Conservation (phyloP, 2,888 invertebrate genomes). For the Julus scanicus region DNA sequence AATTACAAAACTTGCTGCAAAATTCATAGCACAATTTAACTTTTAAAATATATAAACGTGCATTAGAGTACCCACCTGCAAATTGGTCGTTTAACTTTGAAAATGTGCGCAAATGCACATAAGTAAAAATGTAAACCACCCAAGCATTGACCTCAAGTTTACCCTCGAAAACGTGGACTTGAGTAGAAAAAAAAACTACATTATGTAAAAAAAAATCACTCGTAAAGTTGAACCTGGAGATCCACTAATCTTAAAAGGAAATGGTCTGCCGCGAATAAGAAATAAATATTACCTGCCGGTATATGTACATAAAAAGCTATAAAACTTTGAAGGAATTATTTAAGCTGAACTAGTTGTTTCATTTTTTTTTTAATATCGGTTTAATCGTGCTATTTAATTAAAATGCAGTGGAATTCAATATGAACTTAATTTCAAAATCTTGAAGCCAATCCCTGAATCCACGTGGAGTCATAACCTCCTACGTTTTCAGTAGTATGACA, state of each 20-base stretch:
- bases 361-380: background rate
- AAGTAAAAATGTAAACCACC: slow-evolving; percentile 26
- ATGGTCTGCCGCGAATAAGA: slow-evolving; percentile 1
- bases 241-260: slow-evolving; percentile 39
- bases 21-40: background rate
- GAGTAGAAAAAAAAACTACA: background rate
- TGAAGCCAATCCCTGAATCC: background rate
- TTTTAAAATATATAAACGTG: background rate
- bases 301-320: background rate
- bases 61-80: slow-evolving; percentile 5
- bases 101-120: background rate
- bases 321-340: background rate
- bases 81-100: slow-evolving; percentile 13
- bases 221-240: background rate
- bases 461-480: background rate
- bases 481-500: background rate
- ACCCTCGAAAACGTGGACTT: slow-evolving; percentile 16
- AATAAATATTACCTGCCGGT: background rate
- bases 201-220: background rate
- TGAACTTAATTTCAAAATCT: background rate
- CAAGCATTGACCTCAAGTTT: slow-evolving; percentile 28
- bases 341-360: slow-evolving; percentile 1
- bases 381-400: background rate
- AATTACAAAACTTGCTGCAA: slow-evolving; percentile 1
- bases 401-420: background rate